A percentile compares a stretch with the other conserved stretches of the same genome.
These are phyloP conservation scores for Rhizomys pruinosus DNA, from an alignment of 2,113 vertebrate species.

Conservation along the genomic window DNA sequence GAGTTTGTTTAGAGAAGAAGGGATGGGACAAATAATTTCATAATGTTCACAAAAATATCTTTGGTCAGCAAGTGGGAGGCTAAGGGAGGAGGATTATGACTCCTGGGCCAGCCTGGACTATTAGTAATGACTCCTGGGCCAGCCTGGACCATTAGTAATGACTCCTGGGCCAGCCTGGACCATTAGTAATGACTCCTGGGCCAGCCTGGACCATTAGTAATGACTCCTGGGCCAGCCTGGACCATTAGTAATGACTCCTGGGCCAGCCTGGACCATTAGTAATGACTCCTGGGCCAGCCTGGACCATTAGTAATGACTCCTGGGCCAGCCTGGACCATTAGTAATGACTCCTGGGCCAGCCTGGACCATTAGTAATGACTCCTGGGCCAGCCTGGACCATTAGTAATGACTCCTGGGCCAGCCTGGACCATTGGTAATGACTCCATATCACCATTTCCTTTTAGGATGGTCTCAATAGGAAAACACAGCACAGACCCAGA, in stretches of 20 bases:
- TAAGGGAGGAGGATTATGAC: neutral
- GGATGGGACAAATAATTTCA: conserved; percentile 73
- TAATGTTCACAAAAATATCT: conserved; percentile 71
- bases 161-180: neutral
- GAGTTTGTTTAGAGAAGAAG: conserved; percentile 77
- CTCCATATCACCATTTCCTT: conserved; percentile 73
- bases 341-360: neutral
- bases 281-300: neutral
- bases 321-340: neutral
- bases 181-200: neutral
- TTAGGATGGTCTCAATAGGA: conserved; percentile 12
- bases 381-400: neutral
- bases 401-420: too few relatives aligned
- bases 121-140: conserved; percentile 63
- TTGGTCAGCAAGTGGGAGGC: neutral
- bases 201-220: neutral
- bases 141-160: neutral
- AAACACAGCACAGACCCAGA: conserved; percentile 9
- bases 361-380: neutral
- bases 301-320: neutral
- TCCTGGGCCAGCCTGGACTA: neutral
- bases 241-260: neutral
- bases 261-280: neutral
- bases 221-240: neutral
- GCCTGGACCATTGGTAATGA: conserved; percentile 36